Percentiles rank a stretch among this genome's conserved stretches.
phyloP scores from a whole-genome alignment of 2,113 vertebrate species.

The Bufo gargarizans region DNA sequence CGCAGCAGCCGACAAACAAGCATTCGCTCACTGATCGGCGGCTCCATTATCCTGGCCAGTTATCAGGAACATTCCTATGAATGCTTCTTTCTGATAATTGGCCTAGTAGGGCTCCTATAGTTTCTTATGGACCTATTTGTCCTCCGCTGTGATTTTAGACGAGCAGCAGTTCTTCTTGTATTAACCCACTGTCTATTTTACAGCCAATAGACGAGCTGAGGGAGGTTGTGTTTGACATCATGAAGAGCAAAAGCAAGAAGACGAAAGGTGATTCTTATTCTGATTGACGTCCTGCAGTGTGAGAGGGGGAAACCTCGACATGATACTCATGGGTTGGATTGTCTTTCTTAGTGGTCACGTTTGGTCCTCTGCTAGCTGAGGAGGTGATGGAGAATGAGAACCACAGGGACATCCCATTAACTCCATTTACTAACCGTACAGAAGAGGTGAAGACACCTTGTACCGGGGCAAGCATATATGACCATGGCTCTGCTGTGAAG shows the following conservation, averaged over 20 bases:
- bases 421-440: not conserved
- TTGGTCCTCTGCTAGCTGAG: conserved; percentile 27
- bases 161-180: not conserved
- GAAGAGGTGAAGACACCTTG: not conserved
- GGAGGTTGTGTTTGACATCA: conserved; percentile 63
- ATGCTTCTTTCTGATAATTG: too few relatives aligned
- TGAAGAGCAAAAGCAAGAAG: conserved; percentile 61
- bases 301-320: too few relatives aligned
- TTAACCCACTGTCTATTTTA: not conserved
- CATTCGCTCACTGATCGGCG: too few relatives aligned
- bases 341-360: not conserved
- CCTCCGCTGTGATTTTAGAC: too few relatives aligned
- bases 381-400: not conserved
- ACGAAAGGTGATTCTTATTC: conserved; percentile 63
- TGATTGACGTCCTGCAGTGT: not conserved
- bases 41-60: too few relatives aligned
- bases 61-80: too few relatives aligned
- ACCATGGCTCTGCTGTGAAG: conserved; percentile 63
- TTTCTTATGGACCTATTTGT: too few relatives aligned
- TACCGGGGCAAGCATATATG: rapidly evolving
- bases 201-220: conserved; percentile 72
- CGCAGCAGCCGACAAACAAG: too few relatives aligned
- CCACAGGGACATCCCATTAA: rapidly evolving
- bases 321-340: not conserved
- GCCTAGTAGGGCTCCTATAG: too few relatives aligned